Conservation (phyloP, 2,888 invertebrate genomes). For the Eucera pruinosa region DNA sequence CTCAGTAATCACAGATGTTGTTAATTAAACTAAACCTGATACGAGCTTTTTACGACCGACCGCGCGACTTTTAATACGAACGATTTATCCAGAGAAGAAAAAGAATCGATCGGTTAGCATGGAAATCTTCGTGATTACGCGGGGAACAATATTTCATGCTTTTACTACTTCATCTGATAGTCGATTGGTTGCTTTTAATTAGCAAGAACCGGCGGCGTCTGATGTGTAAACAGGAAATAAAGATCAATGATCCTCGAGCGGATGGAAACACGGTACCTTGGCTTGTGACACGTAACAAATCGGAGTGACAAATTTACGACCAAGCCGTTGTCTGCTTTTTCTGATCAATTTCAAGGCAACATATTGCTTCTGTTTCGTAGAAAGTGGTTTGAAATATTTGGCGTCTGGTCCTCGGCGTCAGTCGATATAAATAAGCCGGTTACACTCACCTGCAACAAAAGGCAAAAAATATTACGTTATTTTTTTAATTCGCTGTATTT, state of each 20-base stretch:
- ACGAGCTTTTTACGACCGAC: neutral
- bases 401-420: no score
- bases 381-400: neutral
- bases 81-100: neutral
- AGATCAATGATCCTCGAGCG: conserved; percentile 35
- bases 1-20: neutral
- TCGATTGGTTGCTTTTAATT: conserved; percentile 31
- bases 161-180: conserved; percentile 17
- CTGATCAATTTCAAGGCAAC: neutral
- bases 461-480: no score
- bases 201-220: conserved; percentile 3
- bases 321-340: conserved; percentile 5
- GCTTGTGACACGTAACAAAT: conserved; percentile 7
- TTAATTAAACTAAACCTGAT: conserved; percentile 39
- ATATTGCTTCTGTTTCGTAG: neutral
- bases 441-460: no score
- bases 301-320: conserved; percentile 36
- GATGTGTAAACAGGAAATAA: conserved; percentile 41
- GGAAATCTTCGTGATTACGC: conserved; percentile 20
- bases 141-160: conserved; percentile 35
- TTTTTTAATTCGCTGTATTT: no score
- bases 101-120: neutral
- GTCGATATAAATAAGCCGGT: no score
- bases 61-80: neutral
- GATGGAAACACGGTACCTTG: conserved; percentile 24